These are phyloP conservation scores for Synergus japonicus DNA, from an alignment of 2,888 invertebrate species.

Conservation along the genomic window DNA sequence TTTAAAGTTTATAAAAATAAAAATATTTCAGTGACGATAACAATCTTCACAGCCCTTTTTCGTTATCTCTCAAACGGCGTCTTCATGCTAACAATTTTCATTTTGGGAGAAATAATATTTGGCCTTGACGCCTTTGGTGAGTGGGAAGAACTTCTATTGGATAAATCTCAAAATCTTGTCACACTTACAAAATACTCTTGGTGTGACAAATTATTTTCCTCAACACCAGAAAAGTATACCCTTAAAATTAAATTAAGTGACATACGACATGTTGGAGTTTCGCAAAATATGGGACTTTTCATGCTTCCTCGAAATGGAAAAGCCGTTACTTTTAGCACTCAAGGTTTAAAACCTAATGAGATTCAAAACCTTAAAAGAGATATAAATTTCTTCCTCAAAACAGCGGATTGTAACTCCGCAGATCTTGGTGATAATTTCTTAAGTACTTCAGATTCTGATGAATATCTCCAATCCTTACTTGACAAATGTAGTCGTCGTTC, in stretches of 20 bases:
- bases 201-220: slow-evolving; percentile 60
- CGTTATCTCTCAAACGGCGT: slow-evolving; percentile 55
- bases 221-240: slow-evolving; percentile 45
- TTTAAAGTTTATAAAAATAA: neutral
- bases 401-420: slow-evolving; percentile 47
- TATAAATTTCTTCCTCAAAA: slow-evolving; percentile 59
- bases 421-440: slow-evolving; percentile 52
- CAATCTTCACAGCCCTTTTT: slow-evolving; percentile 57
- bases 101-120: slow-evolving; percentile 63
- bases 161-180: slow-evolving; percentile 59
- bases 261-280: slow-evolving; percentile 64
- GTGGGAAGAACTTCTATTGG: slow-evolving; percentile 65
- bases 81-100: slow-evolving; percentile 53
- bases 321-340: slow-evolving; percentile 56
- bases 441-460: slow-evolving; percentile 52
- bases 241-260: slow-evolving; percentile 59
- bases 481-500: neutral
- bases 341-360: slow-evolving; percentile 59
- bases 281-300: slow-evolving; percentile 61
- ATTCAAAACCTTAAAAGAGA: slow-evolving; percentile 57
- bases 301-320: slow-evolving; percentile 60
- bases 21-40: slow-evolving; percentile 58
- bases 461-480: slow-evolving; percentile 35
- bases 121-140: slow-evolving; percentile 63
- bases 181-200: slow-evolving; percentile 59